phyloP scores from a whole-genome alignment of 2,888 invertebrate genomes.

The Drosophila incognita region DNA sequence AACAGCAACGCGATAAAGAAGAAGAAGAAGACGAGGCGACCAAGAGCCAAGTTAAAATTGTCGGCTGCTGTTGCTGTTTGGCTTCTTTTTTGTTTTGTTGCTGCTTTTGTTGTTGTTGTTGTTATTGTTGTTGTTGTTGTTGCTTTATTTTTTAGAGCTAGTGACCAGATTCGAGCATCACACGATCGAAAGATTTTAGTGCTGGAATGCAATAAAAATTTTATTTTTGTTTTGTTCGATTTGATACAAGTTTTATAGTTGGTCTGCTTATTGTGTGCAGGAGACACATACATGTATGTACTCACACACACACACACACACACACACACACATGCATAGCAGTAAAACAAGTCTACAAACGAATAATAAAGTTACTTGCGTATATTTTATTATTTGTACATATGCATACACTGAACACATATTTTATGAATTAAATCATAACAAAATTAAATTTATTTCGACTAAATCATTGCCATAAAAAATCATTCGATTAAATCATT shows the following conservation, averaged over 20 bases:
- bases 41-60: constrained; percentile 36
- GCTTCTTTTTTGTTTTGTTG: constrained; percentile 13
- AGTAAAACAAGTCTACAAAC: constrained; percentile 47
- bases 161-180: constrained; percentile 60
- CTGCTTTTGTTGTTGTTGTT: constrained; percentile 7
- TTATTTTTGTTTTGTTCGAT: constrained; percentile 78
- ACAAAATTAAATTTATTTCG: neutral
- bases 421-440: neutral
- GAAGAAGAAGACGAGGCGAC: constrained; percentile 15
- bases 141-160: constrained; percentile 47
- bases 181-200: constrained; percentile 79
- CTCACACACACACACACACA: constrained; percentile 11
- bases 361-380: constrained; percentile 34
- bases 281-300: constrained; percentile 52
- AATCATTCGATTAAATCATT: neutral
- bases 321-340: constrained; percentile 7
- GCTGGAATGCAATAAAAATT: constrained; percentile 80
- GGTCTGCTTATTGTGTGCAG: constrained; percentile 77
- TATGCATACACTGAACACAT: constrained; percentile 17
- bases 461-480: neutral
- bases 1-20: neutral
- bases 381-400: constrained; percentile 33
- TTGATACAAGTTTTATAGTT: constrained; percentile 81
- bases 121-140: constrained; percentile 13
- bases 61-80: constrained; percentile 27